Evolutionary conservation across 2,888 invertebrate species (phyloP).

Genomic region (Petrolisthes cinctipes): DNA sequence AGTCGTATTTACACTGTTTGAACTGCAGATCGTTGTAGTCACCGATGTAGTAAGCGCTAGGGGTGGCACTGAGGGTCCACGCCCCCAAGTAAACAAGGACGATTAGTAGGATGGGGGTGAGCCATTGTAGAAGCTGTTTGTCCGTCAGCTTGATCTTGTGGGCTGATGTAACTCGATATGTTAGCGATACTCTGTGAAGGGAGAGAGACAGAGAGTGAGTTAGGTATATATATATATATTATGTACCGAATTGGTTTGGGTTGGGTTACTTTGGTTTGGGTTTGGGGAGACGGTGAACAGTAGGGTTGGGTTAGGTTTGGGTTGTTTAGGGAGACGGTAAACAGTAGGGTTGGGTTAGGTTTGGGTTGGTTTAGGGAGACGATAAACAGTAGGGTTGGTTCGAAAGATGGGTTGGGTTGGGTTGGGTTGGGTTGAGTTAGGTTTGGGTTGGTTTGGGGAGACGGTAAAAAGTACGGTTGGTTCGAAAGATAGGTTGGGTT

Average conservation of each 20-base stretch:
- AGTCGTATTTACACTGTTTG: constrained; percentile 89
- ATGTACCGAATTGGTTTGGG: too few species aligned
- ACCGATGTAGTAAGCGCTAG: constrained; percentile 82
- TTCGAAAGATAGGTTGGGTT: too few species aligned
- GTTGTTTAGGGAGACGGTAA: too few species aligned
- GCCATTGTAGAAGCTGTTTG: constrained; percentile 91
- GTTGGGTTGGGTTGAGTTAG: background rate
- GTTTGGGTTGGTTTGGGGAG: background rate
- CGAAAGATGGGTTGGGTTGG: background rate
- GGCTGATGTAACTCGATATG: constrained; percentile 92
- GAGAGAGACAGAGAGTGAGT: background rate
- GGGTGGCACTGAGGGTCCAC: constrained; percentile 91
- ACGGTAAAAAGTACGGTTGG: background rate
- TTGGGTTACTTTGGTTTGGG: too few species aligned
- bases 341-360: background rate
- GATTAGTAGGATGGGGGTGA: constrained; percentile 90
- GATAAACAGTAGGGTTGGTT: background rate
- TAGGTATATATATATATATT: background rate
- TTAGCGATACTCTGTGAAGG: constrained; percentile 82
- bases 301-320: background rate
- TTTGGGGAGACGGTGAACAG: too few species aligned
- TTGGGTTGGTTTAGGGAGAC: background rate
- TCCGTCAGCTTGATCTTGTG: constrained; percentile 93
- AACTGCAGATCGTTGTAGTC: constrained; percentile 82
- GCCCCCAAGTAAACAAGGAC: constrained; percentile 89